A percentile compares a stretch with the other conserved stretches of the same genome.
These are phyloP conservation scores for Emmelina monodactyla DNA, from an alignment of 2,888 invertebrate genomes.

Conservation along the genomic window DNA sequence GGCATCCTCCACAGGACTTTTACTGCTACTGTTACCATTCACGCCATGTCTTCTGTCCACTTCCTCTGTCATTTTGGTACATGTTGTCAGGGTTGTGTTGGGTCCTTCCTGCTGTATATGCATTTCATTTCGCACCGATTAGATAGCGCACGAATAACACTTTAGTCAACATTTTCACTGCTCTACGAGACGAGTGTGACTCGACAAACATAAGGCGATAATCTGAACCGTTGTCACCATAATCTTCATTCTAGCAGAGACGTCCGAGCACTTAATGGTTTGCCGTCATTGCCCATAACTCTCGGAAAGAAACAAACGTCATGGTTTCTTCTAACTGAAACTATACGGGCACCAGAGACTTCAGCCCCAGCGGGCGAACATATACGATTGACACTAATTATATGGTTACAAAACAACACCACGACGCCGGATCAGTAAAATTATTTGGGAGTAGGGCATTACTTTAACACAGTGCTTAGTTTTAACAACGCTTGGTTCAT, in stretches of 20 bases:
- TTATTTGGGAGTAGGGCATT: conserved; percentile 58
- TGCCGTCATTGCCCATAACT: conserved; percentile 38
- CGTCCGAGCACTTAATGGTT: conserved; percentile 54
- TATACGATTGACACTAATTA: conserved; percentile 32
- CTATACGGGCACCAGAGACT: conserved; percentile 27
- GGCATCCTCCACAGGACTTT: conserved; percentile 54
- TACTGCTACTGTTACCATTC: conserved; percentile 73
- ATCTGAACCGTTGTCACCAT: conserved; percentile 41
- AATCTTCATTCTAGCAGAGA: conserved; percentile 62
- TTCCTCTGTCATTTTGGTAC: conserved; percentile 71
- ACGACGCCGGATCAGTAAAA: conserved; percentile 48
- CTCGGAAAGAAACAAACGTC: conserved; percentile 62
- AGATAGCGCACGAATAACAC: conserved; percentile 57
- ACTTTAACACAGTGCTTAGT: conserved; percentile 64
- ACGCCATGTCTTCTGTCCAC: conserved; percentile 77
- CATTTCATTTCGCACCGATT: conserved; percentile 70
- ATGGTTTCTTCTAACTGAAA: conserved; percentile 50
- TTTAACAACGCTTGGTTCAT: conserved; percentile 59
- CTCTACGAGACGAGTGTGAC: conserved; percentile 16
- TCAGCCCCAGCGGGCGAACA: conserved; percentile 30
- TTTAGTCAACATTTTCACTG: conserved; percentile 26
- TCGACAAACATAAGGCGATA: conserved; percentile 39
- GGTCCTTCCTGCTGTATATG: conserved; percentile 71
- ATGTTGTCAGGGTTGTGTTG: conserved; percentile 76
- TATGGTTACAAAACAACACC: conserved; percentile 36